A percentile compares a stretch with the other conserved stretches of the same genome.
phyloP scores from a whole-genome alignment of 2,888 invertebrate species.

The Acleris holmiana region DNA sequence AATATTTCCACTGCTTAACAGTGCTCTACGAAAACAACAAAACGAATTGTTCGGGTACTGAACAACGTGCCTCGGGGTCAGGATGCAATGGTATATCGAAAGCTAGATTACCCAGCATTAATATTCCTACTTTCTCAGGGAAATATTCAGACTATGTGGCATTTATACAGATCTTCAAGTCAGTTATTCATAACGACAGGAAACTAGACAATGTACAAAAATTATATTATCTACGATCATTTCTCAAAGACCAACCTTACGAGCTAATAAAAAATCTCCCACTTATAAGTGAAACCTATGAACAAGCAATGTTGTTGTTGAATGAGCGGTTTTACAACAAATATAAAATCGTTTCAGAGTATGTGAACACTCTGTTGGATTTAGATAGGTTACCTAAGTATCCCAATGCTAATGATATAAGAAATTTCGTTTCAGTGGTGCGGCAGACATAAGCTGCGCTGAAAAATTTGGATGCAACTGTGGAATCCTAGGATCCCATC shows the following conservation, averaged over 20 bases:
- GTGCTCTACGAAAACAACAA: not conserved
- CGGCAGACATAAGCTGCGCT: conserved; percentile 21
- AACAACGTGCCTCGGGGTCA: not conserved
- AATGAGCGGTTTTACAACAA: conserved; percentile 19
- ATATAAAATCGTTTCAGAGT: conserved; percentile 20
- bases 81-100: not conserved
- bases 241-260: conserved; percentile 16
- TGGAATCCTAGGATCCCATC: conserved; percentile 23
- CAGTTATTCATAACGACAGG: conserved; percentile 15
- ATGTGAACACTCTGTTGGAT: conserved; percentile 19
- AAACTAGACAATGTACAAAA: conserved; percentile 9
- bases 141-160: conserved; percentile 22
- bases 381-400: not conserved
- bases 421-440: conserved; percentile 19
- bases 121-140: conserved; percentile 16
- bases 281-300: conserved; percentile 12
- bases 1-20: not conserved
- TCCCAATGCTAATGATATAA: conserved; percentile 6
- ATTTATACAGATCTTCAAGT: conserved; percentile 18
- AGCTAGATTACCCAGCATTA: conserved; percentile 8
- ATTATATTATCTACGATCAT: conserved; percentile 24
- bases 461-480: conserved; percentile 11
- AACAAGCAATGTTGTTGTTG: conserved; percentile 12
- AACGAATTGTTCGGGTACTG: not conserved
- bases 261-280: conserved; percentile 32